A percentile compares a stretch with the other conserved stretches of the same genome.
Evolutionary conservation across 2,888 invertebrate species (phyloP).

Genomic region (Stomorhina lunata): DNA sequence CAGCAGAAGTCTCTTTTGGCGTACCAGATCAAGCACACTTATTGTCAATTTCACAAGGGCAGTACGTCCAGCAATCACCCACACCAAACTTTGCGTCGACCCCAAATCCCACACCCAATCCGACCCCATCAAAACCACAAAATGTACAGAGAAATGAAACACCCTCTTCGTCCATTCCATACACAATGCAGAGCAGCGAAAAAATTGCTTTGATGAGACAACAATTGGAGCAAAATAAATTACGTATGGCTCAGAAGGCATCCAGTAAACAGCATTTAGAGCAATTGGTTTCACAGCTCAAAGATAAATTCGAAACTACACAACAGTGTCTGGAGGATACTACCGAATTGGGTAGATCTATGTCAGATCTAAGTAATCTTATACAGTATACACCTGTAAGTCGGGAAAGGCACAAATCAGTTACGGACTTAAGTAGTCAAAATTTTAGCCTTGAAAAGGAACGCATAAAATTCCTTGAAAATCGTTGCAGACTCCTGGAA

Average conservation of each 20-base stretch:
- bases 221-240: slow-evolving; percentile 82
- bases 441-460: slow-evolving; percentile 74
- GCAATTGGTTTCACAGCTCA: slow-evolving; percentile 81
- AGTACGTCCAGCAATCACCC: slow-evolving; percentile 25
- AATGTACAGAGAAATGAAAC: slow-evolving; percentile 32
- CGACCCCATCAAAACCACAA: slow-evolving; percentile 54
- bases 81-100: slow-evolving; percentile 33
- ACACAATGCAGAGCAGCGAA: slow-evolving; percentile 80
- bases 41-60: slow-evolving; percentile 4
- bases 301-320: slow-evolving; percentile 82
- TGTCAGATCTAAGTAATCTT: slow-evolving; percentile 76
- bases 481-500: slow-evolving; percentile 76
- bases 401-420: slow-evolving; percentile 76
- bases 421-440: slow-evolving; percentile 74
- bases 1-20: slow-evolving; percentile 13
- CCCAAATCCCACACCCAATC: slow-evolving; percentile 51
- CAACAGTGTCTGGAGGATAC: slow-evolving; percentile 76
- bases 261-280: slow-evolving; percentile 81
- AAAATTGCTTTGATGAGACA: slow-evolving; percentile 81
- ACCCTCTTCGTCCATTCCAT: neutral
- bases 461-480: slow-evolving; percentile 76
- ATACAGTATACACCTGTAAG: slow-evolving; percentile 66
- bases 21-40: slow-evolving; percentile 6
- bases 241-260: slow-evolving; percentile 81
- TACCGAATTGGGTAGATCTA: slow-evolving; percentile 77